These are phyloP conservation scores for Globodera rostochiensis DNA, from an alignment of 1,140 invertebrate species.

Conservation along the genomic window DNA sequence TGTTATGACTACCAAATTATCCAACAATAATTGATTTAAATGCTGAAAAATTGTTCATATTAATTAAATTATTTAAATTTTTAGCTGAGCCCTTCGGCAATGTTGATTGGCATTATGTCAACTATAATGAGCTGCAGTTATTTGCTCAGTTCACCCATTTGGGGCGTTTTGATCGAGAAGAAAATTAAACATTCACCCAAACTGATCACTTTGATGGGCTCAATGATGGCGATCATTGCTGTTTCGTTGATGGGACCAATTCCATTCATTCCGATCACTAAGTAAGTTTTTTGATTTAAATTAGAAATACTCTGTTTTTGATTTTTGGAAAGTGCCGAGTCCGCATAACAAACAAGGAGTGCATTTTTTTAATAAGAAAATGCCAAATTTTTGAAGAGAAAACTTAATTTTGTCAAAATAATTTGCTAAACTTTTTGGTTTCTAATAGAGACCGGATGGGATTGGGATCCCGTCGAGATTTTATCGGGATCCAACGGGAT, in stretches of 20 bases:
- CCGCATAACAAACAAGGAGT: too few species aligned
- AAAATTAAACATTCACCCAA: conserved; percentile 7
- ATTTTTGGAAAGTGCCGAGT: too few species aligned
- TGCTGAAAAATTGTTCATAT: too few species aligned
- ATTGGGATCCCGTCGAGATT: too few species aligned
- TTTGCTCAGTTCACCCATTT: conserved; percentile 20
- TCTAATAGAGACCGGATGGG: too few species aligned
- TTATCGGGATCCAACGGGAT: too few species aligned
- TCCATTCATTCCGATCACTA: conserved; percentile 12
- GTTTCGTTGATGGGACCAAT: conserved; percentile 18
- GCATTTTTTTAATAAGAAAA: too few species aligned
- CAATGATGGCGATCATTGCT: not conserved
- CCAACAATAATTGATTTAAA: not conserved
- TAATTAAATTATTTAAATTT: not conserved
- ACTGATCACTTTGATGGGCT: conserved; percentile 19
- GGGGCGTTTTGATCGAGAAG: conserved; percentile 17
- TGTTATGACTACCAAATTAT: not conserved
- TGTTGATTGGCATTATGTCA: conserved; percentile 11
- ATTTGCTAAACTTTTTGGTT: too few species aligned
- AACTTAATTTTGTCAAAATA: too few species aligned
- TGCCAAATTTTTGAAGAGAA: too few species aligned
- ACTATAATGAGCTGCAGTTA: conserved; percentile 26
- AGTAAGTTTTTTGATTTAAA: not conserved
- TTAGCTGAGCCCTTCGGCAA: conserved; percentile 16
- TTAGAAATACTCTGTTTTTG: not conserved